These are phyloP conservation scores for Cyprinus carpio DNA, from an alignment of 2,113 vertebrate species.

Conservation along the genomic window DNA sequence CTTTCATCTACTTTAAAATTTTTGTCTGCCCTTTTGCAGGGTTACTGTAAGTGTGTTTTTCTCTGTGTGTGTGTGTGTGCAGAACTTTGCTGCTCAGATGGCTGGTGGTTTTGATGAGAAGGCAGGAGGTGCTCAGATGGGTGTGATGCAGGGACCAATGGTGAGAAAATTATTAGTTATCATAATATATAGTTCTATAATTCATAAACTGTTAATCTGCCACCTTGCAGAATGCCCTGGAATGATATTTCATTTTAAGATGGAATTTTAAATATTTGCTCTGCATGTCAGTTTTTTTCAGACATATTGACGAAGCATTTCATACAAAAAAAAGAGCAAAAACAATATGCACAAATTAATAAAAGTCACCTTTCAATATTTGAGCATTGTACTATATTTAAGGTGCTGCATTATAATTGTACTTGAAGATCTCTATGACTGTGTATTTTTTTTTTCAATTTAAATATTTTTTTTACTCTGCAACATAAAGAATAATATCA, in stretches of 20 bases:
- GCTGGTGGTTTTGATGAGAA: conserved; percentile 91
- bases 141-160: conserved; percentile 96
- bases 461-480: not conserved
- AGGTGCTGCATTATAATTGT: no score
- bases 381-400: no score
- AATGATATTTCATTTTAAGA: not conserved
- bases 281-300: not conserved
- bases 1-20: not conserved
- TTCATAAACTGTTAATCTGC: not conserved
- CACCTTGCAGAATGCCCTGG: not conserved
- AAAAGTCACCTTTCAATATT: not conserved
- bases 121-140: conserved; percentile 85
- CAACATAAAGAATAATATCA: not conserved
- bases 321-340: not conserved
- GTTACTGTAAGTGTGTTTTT: conserved; percentile 50
- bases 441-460: not conserved
- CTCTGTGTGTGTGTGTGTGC: conserved; percentile 12
- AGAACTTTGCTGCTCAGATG: conserved; percentile 97
- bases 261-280: not conserved
- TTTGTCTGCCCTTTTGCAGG: not conserved
- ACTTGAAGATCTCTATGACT: not conserved
- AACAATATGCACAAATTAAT: not conserved
- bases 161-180: conserved; percentile 65
- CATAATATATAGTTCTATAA: not conserved
- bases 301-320: not conserved